Evolutionary conservation across 1,140 invertebrate genomes (phyloP).

Genomic region (Drepana arcuata): DNA sequence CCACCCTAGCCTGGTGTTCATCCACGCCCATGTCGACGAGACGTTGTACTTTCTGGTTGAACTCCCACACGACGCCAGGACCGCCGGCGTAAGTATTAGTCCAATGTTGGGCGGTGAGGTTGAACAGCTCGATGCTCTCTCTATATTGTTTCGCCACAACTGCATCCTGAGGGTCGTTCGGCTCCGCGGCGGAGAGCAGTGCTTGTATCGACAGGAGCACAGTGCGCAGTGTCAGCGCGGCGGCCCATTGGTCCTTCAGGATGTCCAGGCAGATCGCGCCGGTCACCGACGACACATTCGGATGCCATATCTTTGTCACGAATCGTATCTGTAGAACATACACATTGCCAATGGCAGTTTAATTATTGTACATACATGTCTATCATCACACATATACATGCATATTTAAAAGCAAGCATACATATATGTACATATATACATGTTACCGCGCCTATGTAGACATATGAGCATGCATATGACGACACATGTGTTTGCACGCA

Average conservation of each 20-base stretch:
- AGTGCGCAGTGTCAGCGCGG: conserved; percentile 97
- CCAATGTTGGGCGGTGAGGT: conserved; percentile 76
- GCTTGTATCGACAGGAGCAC: conserved; percentile 73
- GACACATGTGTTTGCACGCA: too few relatives aligned
- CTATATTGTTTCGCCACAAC: conserved; percentile 45
- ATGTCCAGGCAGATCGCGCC: conserved; percentile 99
- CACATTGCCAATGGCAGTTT: too few relatives aligned
- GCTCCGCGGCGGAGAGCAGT: conserved; percentile 35
- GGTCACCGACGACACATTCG: conserved; percentile 99
- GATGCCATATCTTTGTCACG: conserved; percentile 99
- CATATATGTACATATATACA: too few relatives aligned
- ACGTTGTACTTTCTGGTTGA: conserved; percentile 86
- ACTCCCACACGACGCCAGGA: conserved; percentile 77
- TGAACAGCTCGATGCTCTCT: conserved; percentile 29
- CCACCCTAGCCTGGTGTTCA: conserved; percentile 84
- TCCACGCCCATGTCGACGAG: conserved; percentile 92
- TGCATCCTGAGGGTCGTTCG: conserved; percentile 42
- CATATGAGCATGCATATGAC: too few relatives aligned
- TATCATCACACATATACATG: too few relatives aligned
- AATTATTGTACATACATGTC: too few relatives aligned
- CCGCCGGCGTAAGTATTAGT: conserved; percentile 94
- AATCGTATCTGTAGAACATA: conserved; percentile 95
- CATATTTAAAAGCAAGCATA: too few relatives aligned
- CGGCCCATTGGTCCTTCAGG: conserved; percentile 99
- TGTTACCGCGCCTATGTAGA: too few relatives aligned